Conservation (phyloP, 1,140 invertebrate genomes). For the Steinernema feltiae region DNA sequence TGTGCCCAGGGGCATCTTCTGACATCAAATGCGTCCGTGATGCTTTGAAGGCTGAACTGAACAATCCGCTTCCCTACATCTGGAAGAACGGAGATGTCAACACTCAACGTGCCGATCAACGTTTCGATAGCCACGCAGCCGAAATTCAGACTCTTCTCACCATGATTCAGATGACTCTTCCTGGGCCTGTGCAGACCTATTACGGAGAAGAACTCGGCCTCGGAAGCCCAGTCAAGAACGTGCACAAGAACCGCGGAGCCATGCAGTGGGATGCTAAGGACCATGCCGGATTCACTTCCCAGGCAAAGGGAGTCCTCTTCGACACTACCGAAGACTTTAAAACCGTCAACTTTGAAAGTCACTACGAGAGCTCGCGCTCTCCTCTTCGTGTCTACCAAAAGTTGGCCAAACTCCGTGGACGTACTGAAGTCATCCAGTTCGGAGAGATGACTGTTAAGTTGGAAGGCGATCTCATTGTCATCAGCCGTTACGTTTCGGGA, state of each 20-base stretch:
- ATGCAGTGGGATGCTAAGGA: constrained; percentile 34
- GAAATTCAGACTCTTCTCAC: constrained; percentile 24
- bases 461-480: not conserved
- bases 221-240: constrained; percentile 5
- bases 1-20: not conserved
- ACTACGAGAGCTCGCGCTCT: constrained; percentile 24
- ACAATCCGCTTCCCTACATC: constrained; percentile 16
- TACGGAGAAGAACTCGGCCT: constrained; percentile 40
- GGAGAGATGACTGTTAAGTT: constrained; percentile 23
- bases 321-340: constrained; percentile 9
- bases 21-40: not conserved
- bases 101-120: not conserved
- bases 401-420: constrained; percentile 37
- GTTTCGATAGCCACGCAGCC: constrained; percentile 21
- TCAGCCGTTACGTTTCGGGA: not conserved
- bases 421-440: constrained; percentile 31
- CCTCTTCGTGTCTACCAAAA: constrained; percentile 34
- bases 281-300: constrained; percentile 34
- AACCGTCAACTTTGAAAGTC: constrained; percentile 22
- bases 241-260: constrained; percentile 22
- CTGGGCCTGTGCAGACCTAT: constrained; percentile 37
- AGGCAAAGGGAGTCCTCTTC: not conserved
- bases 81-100: constrained; percentile 10
- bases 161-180: constrained; percentile 31
- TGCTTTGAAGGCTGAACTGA: constrained; percentile 6